Evolutionary conservation across 1,140 invertebrate genomes (phyloP), one percentile per base, ranked within the genome.

Genomic region (Lepidurus couesii): DNA sequence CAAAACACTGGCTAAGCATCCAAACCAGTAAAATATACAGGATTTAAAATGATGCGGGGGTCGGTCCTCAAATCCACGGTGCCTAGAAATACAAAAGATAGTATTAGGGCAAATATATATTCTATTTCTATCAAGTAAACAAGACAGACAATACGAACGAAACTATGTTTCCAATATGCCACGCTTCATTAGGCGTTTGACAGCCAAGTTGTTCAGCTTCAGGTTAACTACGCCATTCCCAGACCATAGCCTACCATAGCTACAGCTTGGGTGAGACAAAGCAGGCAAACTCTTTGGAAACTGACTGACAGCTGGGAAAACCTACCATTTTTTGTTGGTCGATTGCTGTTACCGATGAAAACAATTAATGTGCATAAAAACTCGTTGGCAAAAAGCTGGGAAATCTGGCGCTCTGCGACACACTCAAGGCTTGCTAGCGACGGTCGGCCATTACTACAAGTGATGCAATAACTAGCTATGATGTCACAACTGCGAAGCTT

Each of bases 1-100:
- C 53, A 21, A 65, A 65, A 65, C 53, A 65, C 53, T 65, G 53
- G 53, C 53, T 65, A 65, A 65, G 53, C 53, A 65, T 21, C 53
- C 53, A 65, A 34, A 34, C 53, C 53, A 65, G 53, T 65, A 13
- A 65, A 65, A 65, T 21, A n/a, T 65, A 65, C 53, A 65, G 53
- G 53, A 65, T 65, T 13, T 65, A 65, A n/a, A 16, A 65, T 34
- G 34, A 65, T 65, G 21, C 3, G 21, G 8, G 21, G 9, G 8
- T 65, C 16, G 8, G 13, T 13, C 53, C 9, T 65, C 53, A 7
- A 13, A 21, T 65, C 21, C 21, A 65, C 53, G 53, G 53, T 4
- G 53, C 53, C 53, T 65, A 21, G 16, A 65, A 65, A n/a, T n/a
- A 65, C n/a, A 65, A 4, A 9, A 16, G 21, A 65, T 3, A 34